Base-by-base conservation (phyloP, 2,888 invertebrate genomes). In the Synergus itoensis region DNA sequence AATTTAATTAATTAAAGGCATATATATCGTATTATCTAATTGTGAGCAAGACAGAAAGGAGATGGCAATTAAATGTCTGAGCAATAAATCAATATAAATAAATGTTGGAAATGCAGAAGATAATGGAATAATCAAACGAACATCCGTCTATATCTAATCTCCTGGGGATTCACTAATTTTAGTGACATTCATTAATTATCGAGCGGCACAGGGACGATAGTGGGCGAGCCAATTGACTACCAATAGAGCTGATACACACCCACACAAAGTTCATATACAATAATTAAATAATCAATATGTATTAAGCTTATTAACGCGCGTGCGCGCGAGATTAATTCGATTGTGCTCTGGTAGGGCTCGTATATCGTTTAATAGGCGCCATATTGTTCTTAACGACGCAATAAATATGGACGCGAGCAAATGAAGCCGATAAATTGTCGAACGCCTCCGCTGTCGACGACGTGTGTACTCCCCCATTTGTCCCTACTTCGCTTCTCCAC, bases 281-380 rank as follows among this genome's bases (percentile, higher is more conserved):
- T 91, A 91, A 91, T 90, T 90, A 90, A 90, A 91, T 88, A 89
- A 91, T 91, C 90, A 90, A 91, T 92, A 91, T 92, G 91, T 91
- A 90, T 91, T 88, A 88, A 90, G 88, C 88, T 89, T 86, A 90
- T 90, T 90, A 86, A 81, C 81, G 85, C 85, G 83, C 85, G 86
- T 87, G 85, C 79, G 78, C 79, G 83, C 79, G 80, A 79, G 84
- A 84, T 88, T 89, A 89, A 89, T 91, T 90, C 88, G 88, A 90
- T 90, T 88, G 87, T 83, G 82, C 81, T 83, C 81, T 83, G 79
- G 84, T 78, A 82, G 82, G 80, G 82, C 85, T 87, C 88, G 86
- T 91, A 90, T 88, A 87, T 88, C 89, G 86, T 85, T 90, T 90
- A 91, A 90, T 90, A 88, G 88, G 83, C 89, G 88, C 89, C 90